phyloP scores from a whole-genome alignment of 2,797 vertebrate genomes.

The Acipenser transmontanus region DNA sequence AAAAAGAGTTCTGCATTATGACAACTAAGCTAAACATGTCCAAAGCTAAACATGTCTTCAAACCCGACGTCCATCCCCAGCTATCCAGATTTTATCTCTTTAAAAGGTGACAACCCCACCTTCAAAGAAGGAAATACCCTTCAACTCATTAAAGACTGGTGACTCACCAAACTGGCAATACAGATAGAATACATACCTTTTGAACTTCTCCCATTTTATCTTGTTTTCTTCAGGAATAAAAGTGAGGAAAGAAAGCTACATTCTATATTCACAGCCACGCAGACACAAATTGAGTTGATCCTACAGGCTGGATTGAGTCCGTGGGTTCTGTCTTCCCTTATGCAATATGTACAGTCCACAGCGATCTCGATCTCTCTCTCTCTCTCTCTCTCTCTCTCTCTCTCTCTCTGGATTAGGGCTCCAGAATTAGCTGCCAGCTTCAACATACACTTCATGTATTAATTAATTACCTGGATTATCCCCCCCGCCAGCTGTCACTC shows the following conservation, averaged over 20 bases:
- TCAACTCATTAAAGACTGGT: too few relatives aligned
- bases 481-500: conserved; percentile 68
- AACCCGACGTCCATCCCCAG: too few relatives aligned
- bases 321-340: background rate
- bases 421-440: conserved; percentile 73
- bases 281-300: conserved; percentile 6
- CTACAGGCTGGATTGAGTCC: background rate
- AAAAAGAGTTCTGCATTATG: too few relatives aligned
- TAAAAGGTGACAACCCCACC: too few relatives aligned
- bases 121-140: too few relatives aligned
- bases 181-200: conserved; percentile 57
- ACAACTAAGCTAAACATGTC: too few relatives aligned
- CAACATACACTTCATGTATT: conserved; percentile 57
- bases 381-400: conserved; percentile 6
- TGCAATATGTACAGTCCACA: background rate
- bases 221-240: conserved; percentile 38
- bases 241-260: conserved; percentile 48
- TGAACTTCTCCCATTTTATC: conserved; percentile 77
- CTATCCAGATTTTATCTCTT: too few relatives aligned
- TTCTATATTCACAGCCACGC: conserved; percentile 42
- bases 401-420: conserved; percentile 57
- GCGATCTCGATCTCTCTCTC: background rate
- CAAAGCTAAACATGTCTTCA: too few relatives aligned
- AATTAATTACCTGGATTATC: conserved; percentile 84
- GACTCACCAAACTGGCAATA: too few relatives aligned